Conservation (phyloP, 2,797 vertebrate genomes). For the Emys orbicularis region DNA sequence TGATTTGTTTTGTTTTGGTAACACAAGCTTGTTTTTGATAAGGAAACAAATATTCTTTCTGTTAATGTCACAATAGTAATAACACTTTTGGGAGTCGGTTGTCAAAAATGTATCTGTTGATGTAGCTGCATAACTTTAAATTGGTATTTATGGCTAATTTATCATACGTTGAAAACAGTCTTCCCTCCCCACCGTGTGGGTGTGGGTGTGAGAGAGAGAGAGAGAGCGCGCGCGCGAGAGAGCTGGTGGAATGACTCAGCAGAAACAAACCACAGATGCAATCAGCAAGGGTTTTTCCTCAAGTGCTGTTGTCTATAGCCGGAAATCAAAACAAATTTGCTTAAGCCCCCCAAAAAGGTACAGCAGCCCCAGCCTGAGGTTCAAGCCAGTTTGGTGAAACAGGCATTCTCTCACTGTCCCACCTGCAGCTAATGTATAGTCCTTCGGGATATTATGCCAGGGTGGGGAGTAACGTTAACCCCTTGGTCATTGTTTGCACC, state of each 20-base stretch:
- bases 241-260: background rate
- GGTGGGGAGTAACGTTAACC: background rate
- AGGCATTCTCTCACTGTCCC: background rate
- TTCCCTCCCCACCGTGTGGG: too few species aligned
- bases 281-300: background rate
- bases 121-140: background rate
- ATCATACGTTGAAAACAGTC: background rate
- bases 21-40: background rate
- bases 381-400: background rate
- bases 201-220: too few species aligned
- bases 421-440: background rate
- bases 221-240: too few species aligned
- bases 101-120: background rate
- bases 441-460: fast-evolving
- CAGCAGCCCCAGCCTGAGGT: background rate
- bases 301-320: background rate
- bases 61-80: background rate
- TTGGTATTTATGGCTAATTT: background rate
- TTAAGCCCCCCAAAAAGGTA: background rate
- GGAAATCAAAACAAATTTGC: background rate
- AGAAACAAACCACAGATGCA: background rate
- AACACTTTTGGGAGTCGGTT: background rate
- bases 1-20: background rate
- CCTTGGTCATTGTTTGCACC: background rate
- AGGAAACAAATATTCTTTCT: background rate